Conservation (phyloP, 2,888 invertebrate genomes). For the Pandemis cinnamomeana region DNA sequence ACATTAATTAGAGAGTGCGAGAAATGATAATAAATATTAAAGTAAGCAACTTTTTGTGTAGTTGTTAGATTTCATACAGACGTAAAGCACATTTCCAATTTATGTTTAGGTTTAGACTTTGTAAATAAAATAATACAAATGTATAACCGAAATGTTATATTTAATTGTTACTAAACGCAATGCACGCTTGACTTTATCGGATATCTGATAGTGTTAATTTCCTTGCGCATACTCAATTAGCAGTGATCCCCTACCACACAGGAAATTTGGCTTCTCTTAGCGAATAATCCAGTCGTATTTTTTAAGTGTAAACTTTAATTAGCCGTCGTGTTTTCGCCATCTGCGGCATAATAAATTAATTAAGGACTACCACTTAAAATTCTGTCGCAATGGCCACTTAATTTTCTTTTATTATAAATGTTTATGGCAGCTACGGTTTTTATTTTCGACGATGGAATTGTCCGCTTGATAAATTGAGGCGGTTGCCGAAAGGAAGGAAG, state of each 20-base stretch:
- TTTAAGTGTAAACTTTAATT: constrained; percentile 17
- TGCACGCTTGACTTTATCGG: constrained; percentile 2
- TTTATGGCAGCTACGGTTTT: constrained; percentile 45
- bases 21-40: too few species aligned
- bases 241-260: not conserved
- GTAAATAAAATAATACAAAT: too few species aligned
- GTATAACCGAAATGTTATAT: too few species aligned
- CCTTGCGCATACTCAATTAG: constrained; percentile 8
- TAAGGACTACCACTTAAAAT: constrained; percentile 33
- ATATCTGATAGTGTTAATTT: constrained; percentile 27
- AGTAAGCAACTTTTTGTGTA: too few species aligned
- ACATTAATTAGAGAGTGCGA: too few species aligned
- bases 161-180: not conserved
- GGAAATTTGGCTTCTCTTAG: constrained; percentile 27
- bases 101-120: too few species aligned
- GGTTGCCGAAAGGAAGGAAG: constrained; percentile 59
- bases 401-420: constrained; percentile 44
- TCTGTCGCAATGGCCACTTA: constrained; percentile 35
- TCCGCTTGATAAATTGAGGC: constrained; percentile 65
- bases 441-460: constrained; percentile 49
- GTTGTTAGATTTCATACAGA: too few species aligned
- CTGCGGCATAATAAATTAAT: constrained; percentile 30
- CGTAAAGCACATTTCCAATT: too few species aligned
- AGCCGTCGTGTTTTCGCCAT: constrained; percentile 17
- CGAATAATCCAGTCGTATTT: not conserved